Evolutionary conservation across 37 sponge, comb jelly and placozoan genomes (phyloP), one percentile per base, ranked within the genome.

Genomic region (Ephydatia muelleri): DNA sequence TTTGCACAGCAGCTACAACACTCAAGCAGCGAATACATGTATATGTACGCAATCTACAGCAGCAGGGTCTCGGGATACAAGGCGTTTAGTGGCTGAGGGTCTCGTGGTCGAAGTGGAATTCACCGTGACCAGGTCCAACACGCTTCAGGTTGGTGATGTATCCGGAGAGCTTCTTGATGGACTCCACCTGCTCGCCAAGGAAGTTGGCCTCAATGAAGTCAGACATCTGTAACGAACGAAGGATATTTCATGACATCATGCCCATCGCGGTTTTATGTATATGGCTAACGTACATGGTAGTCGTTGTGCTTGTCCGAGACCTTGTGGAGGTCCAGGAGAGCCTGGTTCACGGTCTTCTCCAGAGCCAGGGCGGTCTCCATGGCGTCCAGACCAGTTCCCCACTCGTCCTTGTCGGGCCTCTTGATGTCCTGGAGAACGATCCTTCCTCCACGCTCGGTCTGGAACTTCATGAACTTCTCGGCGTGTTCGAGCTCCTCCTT

Each of bases 401-500:
- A 95, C 31, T 90, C 91, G 82, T 87, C 89, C 78, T 91, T 90
- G 40, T 65, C 82, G 25, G 96, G 96, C n/a, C 78, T 88, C 89
- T 95, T 84, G 86, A 95, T 90, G 76, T 80, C 84, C 19, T 72
- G 26, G 27, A 95, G 84, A 22, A 87, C 69, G 47, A 95, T 39
- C 19, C 76, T 68, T 5, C 96, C 96, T 27, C 96, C 96, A 35
- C 96, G 91, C 37, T 82, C 36, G 75, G 82, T 91, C 73, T 95
- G 96, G 72, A 85, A 91, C 67, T 90, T 85, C 84, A 95, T 93
- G 72, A 95, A 70, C 79, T 93, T 95, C 68, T 93, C 64, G 47
- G 96, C 96, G 75, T 95, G 96, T 22, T 88, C 96, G 31, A 65
- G 27, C 83, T 95, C 96, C 73, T 95, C 96, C 22, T 87, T 67